Base-by-base conservation (phyloP, 2,113 vertebrate genomes). In the Varanus salvator region DNA sequence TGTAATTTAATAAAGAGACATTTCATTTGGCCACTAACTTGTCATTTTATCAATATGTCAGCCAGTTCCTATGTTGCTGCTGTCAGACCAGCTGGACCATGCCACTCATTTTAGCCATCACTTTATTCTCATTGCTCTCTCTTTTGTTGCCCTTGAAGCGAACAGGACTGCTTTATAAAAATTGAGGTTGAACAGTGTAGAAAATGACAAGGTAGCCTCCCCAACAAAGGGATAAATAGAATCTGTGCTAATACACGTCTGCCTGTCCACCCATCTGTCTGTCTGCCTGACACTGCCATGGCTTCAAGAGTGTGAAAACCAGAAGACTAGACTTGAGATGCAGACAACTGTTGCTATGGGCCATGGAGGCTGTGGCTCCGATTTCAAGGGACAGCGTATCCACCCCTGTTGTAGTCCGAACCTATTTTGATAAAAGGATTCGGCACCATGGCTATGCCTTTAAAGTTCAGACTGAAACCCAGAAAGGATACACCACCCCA, bases 81-180 rank as follows among this genome's bases (percentile, higher is more conserved):
- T 84, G 81, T 89, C 72, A 89, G 57, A 23, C 1, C 4, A 7
- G 11, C 27, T 38, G 68, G 72, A 29, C 38, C 23, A 77, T 68
- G 74, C 44, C 87, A 66, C 11, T 89, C 87, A 66, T 89, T 89
- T 66, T n/a, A 76, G 54, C 12, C 54, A 64, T 66, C 71, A 34
- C 44, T 31, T 77, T 52, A 34, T 89, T 76, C 29, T 19, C 57
- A 25, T 1, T 31, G 21, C 12, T 69, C 44, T 44, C 64, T 81
- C 27, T 68, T 80, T n/a, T 5, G 1, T 2, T 7, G 44, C 21
- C 60, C 54, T 84, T 64, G 27, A 84, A 66, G 72, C 68, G 60
- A 52, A 52, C 60, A 25, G 29, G 21, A 14, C 21, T 57, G 15
- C 23, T 81, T 44, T 88, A 69, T 71, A 54, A 54, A 85, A 87